A percentile compares a stretch with the other conserved stretches of the same genome.
phyloP scores from a whole-genome alignment of 2,113 vertebrate genomes.

The Etia nguti region DNA sequence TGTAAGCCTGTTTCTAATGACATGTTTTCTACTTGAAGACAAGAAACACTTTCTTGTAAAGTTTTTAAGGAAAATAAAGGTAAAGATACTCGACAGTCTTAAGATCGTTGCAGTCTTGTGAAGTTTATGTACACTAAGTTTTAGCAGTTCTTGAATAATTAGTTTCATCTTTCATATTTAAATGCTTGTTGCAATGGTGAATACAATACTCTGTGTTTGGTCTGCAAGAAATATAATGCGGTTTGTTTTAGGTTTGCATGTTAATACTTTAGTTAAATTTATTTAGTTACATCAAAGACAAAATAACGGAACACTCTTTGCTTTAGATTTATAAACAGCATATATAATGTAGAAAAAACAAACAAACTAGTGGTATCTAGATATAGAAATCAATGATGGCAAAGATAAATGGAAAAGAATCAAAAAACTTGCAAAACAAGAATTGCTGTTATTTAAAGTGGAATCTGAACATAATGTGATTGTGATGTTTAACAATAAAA shows the following conservation, averaged over 20 bases:
- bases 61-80: constrained; percentile 14
- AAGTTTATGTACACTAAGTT: neutral
- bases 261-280: neutral
- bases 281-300: neutral
- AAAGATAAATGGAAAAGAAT: neutral
- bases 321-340: neutral
- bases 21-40: constrained; percentile 56
- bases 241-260: neutral
- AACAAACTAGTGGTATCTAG: neutral
- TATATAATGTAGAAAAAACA: neutral
- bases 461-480: neutral
- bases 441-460: neutral
- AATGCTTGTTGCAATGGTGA: neutral
- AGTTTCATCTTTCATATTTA: constrained; percentile 39
- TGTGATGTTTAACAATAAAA: neutral
- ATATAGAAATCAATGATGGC: neutral
- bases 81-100: constrained; percentile 54
- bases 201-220: neutral
- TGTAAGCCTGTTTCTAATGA: constrained; percentile 23
- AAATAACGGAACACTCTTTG: neutral
- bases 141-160: neutral
- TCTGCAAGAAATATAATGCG: neutral
- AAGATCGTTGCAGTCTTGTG: constrained; percentile 24
- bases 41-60: constrained; percentile 18
- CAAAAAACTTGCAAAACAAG: neutral